Evolutionary conservation across 2,888 invertebrate genomes (phyloP), one percentile per base, ranked within the genome.

Genomic region (Volucella inflata): DNA sequence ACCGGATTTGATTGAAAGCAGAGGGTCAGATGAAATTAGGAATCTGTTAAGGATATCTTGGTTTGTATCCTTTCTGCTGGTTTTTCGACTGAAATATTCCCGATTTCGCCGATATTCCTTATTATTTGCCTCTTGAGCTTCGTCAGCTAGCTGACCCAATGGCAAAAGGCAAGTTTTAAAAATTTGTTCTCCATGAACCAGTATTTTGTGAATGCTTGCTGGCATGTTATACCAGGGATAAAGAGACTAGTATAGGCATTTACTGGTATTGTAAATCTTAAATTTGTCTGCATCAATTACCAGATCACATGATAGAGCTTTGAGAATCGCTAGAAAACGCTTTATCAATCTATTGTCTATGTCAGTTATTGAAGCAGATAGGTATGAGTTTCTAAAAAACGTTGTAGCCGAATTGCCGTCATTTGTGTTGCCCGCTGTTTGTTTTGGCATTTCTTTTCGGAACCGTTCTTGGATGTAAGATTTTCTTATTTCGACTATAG

Each of bases 301-400:
- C 16, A 40, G 51, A 10, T 67, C 42, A 16, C 44, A 51, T 14
- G 42, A 30, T 67, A 53, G 16, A 21, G 51, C 21, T 67, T 67
- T 21, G n/a, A 67, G 44, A 6, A 67, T 14, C 10, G 53, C 53
- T 42, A 40, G 67, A 21, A 67, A 67, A 44, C 42, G 21, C 40
- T 12, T 67, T 17, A 17, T 10, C 14, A 40, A 51, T 36, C 48
- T 36, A 17, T 17, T 44, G 21, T 53, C 42, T 51, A 67, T 40
- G 14, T 38, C 40, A 38, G 14, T 14, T 0, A 53, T 53, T 9
- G 9, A 9, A 30, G 30, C 30, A 8, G 53, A 30, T 12, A 53
- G 4, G 6, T 53, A 30, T 12, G 53, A 6, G 30, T 53, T 53
- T 17, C 16, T 4, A 12, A 14, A 38, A 16, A 38, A 57, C 38